phyloP scores from a whole-genome alignment of 2,888 invertebrate species.

The Eledone cirrhosa region DNA sequence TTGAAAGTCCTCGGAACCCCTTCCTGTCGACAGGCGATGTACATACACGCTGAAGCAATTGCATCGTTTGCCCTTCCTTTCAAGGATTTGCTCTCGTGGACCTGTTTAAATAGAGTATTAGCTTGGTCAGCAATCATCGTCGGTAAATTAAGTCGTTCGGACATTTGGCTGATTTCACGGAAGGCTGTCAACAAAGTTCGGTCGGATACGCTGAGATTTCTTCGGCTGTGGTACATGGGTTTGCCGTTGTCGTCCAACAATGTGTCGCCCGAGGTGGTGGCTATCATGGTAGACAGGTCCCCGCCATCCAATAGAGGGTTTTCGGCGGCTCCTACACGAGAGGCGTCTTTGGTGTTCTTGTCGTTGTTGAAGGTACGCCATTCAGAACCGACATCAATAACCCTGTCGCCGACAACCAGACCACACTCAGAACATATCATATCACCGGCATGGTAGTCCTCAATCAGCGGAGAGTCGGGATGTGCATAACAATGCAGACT shows the following conservation, averaged over 20 bases:
- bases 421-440: slow-evolving; percentile 99
- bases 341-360: slow-evolving; percentile 94
- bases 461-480: slow-evolving; percentile 94
- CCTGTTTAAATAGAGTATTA: slow-evolving; percentile 96
- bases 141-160: slow-evolving; percentile 95
- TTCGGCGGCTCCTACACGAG: slow-evolving; percentile 99
- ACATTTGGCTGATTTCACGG: slow-evolving; percentile 97
- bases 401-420: slow-evolving; percentile 98
- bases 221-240: slow-evolving; percentile 73
- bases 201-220: slow-evolving; percentile 85
- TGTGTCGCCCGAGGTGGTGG: slow-evolving; percentile 73
- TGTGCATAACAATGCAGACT: slow-evolving; percentile 70
- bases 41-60: slow-evolving; percentile 97
- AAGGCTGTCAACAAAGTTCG: slow-evolving; percentile 95
- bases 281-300: slow-evolving; percentile 94
- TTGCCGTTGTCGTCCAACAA: slow-evolving; percentile 60
- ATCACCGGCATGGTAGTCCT: slow-evolving; percentile 98
- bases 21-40: slow-evolving; percentile 98
- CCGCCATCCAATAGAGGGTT: slow-evolving; percentile 95
- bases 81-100: slow-evolving; percentile 93
- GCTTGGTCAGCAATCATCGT: slow-evolving; percentile 97
- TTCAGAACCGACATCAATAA: slow-evolving; percentile 99
- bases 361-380: slow-evolving; percentile 99
- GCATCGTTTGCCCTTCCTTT: slow-evolving; percentile 97
- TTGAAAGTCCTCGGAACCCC: slow-evolving; percentile 98